phyloP scores from a whole-genome alignment of 2,888 invertebrate genomes.

The Synergus gifuensis region DNA sequence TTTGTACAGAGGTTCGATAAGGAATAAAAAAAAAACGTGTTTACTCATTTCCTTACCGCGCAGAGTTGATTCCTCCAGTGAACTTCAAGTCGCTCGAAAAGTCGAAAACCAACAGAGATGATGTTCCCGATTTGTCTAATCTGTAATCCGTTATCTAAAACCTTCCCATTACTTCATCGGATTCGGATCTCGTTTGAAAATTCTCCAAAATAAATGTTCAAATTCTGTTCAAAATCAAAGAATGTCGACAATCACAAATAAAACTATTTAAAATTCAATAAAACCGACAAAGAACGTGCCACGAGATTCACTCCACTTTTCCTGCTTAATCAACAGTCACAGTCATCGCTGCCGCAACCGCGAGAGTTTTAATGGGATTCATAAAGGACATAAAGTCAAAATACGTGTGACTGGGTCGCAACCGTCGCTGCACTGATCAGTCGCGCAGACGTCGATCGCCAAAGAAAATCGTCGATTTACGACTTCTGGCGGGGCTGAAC shows the following conservation, averaged over 20 bases:
- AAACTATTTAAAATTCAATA: background rate
- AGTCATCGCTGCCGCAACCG: background rate
- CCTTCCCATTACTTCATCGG: background rate
- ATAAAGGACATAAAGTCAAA: constrained; percentile 20
- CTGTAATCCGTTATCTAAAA: background rate
- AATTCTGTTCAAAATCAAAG: background rate
- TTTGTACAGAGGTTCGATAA: constrained; percentile 39
- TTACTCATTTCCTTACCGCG: constrained; percentile 63
- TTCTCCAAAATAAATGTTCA: background rate
- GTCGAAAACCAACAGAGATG: constrained; percentile 23
- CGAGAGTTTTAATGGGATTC: constrained; percentile 32
- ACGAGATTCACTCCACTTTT: constrained; percentile 27
- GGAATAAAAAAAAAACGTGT: constrained; percentile 55
- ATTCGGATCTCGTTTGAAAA: constrained; percentile 2
- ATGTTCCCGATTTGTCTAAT: background rate
- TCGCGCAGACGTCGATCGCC: background rate
- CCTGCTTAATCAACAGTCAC: constrained; percentile 12
- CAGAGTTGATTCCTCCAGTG: constrained; percentile 49
- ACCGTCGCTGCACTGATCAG: background rate
- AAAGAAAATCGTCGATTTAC: background rate
- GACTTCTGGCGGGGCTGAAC: background rate
- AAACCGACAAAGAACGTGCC: constrained; percentile 8
- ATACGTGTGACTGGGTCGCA: constrained; percentile 25
- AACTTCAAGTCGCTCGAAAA: constrained; percentile 50
- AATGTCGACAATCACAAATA: background rate